Base-by-base conservation (phyloP, 2,113 vertebrate species). In the Dromiciops gliroides region DNA sequence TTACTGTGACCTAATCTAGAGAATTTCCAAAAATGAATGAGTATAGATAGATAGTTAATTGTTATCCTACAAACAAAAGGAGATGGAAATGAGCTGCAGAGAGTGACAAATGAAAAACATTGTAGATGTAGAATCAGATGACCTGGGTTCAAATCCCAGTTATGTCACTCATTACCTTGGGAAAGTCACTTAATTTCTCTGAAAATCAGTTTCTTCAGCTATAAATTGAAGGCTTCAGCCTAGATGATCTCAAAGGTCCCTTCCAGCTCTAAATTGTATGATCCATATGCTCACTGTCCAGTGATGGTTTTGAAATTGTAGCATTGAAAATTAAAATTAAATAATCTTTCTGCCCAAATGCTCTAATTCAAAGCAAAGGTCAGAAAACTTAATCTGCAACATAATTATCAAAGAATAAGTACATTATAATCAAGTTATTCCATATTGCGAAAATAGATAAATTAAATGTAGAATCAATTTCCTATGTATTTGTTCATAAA, bases 181-280 rank as follows among this genome's bases (percentile, higher is more conserved):
- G 51, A 56, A 93, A 49, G 0, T 51, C 90, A 48, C 48, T 51
- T 93, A 51, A 90, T 31, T 16, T 94, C 47, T 89, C 48, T 24
- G 50, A 92, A 91, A 50, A 92, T 37, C 52, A 89, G 67, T 67
- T 92, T 92, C 19, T 44, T 92, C 23, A 67, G 67, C 47, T 92
- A 48, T 48, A 75, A 92, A 92, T 89, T 37, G 31, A 67, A 3
- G 56, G 31, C 28, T 14, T 67, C 31, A 12, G 31, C 12, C 28
- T 37, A 37, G 28, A 14, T 12, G 56, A 37, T 3, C 28, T 60
- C 28, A 60, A 60, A 60, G 2, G 26, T 60, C 56, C 28, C 56
- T 37, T 60, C 10, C 56, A 67, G 56, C 3, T 67, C 28, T 28
- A 60, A 60, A 60, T 60, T 10, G 26, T 60, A 28, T 60, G 26